Evolutionary conservation across 2,113 vertebrate genomes (phyloP), one percentile per base, ranked within the genome.

Genomic region (Thinocorus orbignyianus): DNA sequence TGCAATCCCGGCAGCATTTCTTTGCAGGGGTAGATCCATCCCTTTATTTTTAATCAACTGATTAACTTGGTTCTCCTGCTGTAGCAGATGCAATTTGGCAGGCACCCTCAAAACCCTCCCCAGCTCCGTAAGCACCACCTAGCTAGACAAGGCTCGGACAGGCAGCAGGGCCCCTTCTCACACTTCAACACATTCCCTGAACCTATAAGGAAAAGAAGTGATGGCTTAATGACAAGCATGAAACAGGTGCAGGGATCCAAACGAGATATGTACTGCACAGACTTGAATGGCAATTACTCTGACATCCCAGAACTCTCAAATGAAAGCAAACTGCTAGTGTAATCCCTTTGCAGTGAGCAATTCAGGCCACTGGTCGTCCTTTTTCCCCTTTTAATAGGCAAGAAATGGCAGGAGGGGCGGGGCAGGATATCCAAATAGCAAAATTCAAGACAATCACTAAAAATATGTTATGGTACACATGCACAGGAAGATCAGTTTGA

Each of bases 141-240:
- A 86, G 92, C 57, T 13, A 90, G 66, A 89, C 82, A 96, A 95
- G 89, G 62, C 68, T 95, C 5, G 0, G 79, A 72, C 58, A 87
- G 24, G 3, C 66, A 42, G 76, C 76, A 48, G 58, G 68, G 93
- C 97, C 97, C 84, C 71, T 88, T 98, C 97, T 96, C 97, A 90
- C 33, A 61, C 87, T 96, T 73, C 96, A 86, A 95, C 84, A 46
- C 93, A 92, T 95, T 95, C 97, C 95, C 95, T 90, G 90, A 92
- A 98, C 98, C 98, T 98, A 99, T 98, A 99, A 99, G 98, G 99
- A 97, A 98, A 97, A 98, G 98, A 95, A 95, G 96, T 58, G 98
- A 98, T 80, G 96, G 97, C 96, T 96, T 88, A 80, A 84, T 98
- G 98, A 99, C 97, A 97, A 98, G 98, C 73, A 31, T 5, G 82